These are phyloP conservation scores for Eustalomyia histrio DNA, from an alignment of 2,888 invertebrate genomes.

Conservation along the genomic window DNA sequence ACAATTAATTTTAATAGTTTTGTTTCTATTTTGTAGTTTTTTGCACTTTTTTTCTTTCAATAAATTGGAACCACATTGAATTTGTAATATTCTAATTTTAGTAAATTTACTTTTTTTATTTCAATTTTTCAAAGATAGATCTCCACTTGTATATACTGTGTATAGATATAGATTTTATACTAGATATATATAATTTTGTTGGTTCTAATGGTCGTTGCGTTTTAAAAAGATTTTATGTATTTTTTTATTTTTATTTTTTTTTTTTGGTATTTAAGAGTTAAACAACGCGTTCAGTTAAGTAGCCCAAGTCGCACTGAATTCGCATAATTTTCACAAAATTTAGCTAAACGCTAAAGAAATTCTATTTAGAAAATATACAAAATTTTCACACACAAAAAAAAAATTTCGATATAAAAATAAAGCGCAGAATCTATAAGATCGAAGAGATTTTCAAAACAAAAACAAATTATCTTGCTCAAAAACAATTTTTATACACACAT, in stretches of 20 bases:
- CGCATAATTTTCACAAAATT: conserved; percentile 70
- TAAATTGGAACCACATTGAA: not conserved
- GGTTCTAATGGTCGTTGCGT: conserved; percentile 44
- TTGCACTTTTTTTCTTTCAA: not conserved
- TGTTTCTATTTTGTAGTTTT: conserved; percentile 9
- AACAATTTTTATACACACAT: not conserved
- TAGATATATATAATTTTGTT: conserved; percentile 35
- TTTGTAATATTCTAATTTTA: not conserved
- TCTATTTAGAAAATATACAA: not conserved
- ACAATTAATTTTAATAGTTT: conserved; percentile 1
- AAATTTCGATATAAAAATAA: conserved; percentile 50
- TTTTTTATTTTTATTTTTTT: conserved; percentile 15
- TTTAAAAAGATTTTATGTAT: conserved; percentile 23
- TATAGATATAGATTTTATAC: conserved; percentile 43
- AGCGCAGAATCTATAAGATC: conserved; percentile 48
- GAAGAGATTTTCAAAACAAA: not conserved
- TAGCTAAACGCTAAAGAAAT: conserved; percentile 24
- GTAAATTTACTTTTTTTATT: conserved; percentile 23
- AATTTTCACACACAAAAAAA: conserved; percentile 48
- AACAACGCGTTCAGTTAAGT: conserved; percentile 80
- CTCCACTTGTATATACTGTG: conserved; percentile 32
- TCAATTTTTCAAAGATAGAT: conserved; percentile 34
- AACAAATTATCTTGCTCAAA: not conserved
- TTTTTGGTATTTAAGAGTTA: conserved; percentile 56
- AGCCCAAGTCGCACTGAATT: conserved; percentile 80